Conservation (phyloP, 2,113 vertebrate species). For the Neodon shergylaensis region DNA sequence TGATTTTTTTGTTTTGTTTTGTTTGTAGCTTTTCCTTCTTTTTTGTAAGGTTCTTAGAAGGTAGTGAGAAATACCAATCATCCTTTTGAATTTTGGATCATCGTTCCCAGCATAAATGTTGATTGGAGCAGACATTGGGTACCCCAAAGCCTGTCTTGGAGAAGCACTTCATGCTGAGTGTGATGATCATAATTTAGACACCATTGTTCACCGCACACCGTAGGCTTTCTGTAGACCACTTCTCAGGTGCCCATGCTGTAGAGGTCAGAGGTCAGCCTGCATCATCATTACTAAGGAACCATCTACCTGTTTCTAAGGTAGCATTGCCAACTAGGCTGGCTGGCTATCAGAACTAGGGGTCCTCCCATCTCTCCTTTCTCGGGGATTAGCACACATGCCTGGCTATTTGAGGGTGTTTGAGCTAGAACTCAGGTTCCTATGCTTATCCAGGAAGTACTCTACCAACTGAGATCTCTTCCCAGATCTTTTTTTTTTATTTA, state of each 20-base stretch:
- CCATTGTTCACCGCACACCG: neutral
- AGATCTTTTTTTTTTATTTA: too few species aligned
- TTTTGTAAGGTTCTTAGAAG: neutral
- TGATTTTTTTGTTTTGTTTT: too few species aligned
- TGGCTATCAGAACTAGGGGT: too few species aligned
- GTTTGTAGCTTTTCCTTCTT: neutral
- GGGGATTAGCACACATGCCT: too few species aligned
- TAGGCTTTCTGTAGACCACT: neutral
- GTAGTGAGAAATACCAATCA: neutral
- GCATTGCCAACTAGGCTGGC: neutral
- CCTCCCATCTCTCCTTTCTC: neutral
- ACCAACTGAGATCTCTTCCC: too few species aligned
- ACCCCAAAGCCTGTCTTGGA: neutral
- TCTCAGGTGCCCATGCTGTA: neutral
- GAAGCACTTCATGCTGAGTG: neutral
- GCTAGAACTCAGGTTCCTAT: neutral
- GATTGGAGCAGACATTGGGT: neutral
- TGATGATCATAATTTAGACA: neutral
- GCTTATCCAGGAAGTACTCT: neutral
- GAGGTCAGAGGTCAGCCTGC: neutral
- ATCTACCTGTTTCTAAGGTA: neutral
- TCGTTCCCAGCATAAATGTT: neutral
- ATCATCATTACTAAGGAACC: neutral
- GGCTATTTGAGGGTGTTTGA: neutral
- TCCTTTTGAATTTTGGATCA: neutral